A percentile compares a stretch with the other conserved stretches of the same genome.
These are phyloP conservation scores for Channa argus DNA, from an alignment of 2,113 vertebrate genomes.

Conservation along the genomic window DNA sequence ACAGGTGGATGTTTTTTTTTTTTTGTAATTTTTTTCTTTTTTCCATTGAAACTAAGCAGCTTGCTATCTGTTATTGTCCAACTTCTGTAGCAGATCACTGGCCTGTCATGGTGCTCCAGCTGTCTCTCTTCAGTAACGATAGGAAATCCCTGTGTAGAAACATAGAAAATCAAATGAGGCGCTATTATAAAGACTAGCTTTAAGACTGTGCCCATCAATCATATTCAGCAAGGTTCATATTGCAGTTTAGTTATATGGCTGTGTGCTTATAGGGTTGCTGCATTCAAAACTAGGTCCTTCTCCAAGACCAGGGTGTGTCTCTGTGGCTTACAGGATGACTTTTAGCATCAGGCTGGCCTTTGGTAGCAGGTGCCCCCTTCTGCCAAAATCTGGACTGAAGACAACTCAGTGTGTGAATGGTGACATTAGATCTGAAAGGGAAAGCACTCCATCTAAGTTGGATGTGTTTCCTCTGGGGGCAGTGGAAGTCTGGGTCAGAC, in stretches of 20 bases:
- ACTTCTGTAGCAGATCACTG: conserved; percentile 16
- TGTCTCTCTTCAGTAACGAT: conserved; percentile 3
- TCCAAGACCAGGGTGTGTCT: conserved; percentile 2
- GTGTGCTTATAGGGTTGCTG: too few relatives aligned
- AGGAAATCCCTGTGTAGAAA: not conserved
- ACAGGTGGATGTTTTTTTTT: not conserved
- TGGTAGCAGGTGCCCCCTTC: conserved; percentile 30
- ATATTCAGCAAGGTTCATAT: not conserved
- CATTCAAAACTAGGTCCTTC: too few relatives aligned
- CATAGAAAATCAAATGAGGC: conserved; percentile 8
- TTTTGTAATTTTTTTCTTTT: not conserved
- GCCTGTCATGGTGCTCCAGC: not conserved
- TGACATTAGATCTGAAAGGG: conserved; percentile 20
- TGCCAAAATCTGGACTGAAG: conserved; percentile 6
- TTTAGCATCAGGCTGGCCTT: conserved; percentile 30
- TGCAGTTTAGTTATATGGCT: conserved; percentile 9
- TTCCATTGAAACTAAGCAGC: not conserved
- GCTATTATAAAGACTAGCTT: not conserved
- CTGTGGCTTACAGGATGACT: conserved; percentile 13
- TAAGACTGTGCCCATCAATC: not conserved
- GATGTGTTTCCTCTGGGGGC: conserved; percentile 18
- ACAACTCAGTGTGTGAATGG: conserved; percentile 28
- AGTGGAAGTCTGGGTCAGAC: not conserved
- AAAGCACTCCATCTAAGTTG: conserved; percentile 18
- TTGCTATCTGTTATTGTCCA: not conserved